Conservation (phyloP, 1,140 invertebrate species). For the Zaprionus davidi region DNA sequence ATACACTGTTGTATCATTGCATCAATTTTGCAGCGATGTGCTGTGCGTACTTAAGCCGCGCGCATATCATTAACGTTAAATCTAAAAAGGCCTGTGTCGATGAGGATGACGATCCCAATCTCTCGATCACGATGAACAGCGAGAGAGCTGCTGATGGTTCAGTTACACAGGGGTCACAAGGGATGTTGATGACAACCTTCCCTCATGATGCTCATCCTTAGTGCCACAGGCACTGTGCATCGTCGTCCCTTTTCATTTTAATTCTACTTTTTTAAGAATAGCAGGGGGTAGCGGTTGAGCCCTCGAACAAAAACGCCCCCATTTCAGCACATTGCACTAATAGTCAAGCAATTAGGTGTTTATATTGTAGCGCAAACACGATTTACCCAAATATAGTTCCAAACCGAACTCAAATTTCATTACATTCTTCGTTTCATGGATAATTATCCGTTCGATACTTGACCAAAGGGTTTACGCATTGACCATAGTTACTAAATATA, state of each 20-base stretch:
- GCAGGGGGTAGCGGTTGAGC: constrained; percentile 20
- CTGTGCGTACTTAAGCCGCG: constrained; percentile 49
- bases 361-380: constrained; percentile 38
- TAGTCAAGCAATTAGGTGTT: constrained; percentile 60
- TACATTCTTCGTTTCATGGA: background rate
- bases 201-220: background rate
- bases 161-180: constrained; percentile 30
- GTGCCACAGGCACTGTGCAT: constrained; percentile 16
- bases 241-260: constrained; percentile 46
- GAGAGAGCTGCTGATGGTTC: background rate
- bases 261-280: constrained; percentile 23
- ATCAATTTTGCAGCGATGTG: constrained; percentile 19
- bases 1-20: constrained; percentile 10
- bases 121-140: constrained; percentile 22
- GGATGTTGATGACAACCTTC: constrained; percentile 57
- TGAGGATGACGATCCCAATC: constrained; percentile 35
- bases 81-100: constrained; percentile 53
- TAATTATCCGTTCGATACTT: background rate
- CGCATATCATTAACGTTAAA: constrained; percentile 57
- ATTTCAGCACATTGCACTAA: constrained; percentile 40
- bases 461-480: background rate
- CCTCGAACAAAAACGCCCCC: constrained; percentile 41
- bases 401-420: background rate
- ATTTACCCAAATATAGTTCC: constrained; percentile 20
- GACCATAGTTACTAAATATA: no score